These are phyloP conservation scores for Athene noctua DNA, from an alignment of 2,113 vertebrate species.

Conservation along the genomic window DNA sequence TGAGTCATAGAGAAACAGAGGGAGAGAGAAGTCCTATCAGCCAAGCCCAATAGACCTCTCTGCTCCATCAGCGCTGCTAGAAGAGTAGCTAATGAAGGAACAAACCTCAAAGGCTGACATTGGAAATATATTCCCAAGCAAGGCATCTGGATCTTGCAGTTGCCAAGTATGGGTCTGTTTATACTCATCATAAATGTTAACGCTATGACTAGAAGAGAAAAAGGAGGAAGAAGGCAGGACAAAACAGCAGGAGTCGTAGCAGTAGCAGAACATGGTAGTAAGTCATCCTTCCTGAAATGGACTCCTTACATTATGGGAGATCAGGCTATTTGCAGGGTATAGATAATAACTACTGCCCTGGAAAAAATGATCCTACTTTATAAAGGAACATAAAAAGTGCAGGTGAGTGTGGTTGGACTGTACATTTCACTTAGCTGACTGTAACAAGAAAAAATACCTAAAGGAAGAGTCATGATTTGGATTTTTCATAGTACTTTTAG, in stretches of 20 bases:
- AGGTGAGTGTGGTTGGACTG: not conserved
- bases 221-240: not conserved
- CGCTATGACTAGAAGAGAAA: not conserved
- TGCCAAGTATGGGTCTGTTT: not conserved
- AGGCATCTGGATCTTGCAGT: not conserved
- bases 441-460: not conserved
- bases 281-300: not conserved
- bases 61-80: not conserved
- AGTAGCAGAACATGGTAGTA: not conserved
- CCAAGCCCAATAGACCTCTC: not conserved
- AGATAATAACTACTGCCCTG: not conserved
- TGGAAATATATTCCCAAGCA: not conserved
- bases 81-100: not conserved
- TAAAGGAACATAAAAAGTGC: not conserved
- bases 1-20: not conserved
- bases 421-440: not conserved
- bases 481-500: not conserved
- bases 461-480: not conserved
- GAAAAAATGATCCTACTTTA: not conserved
- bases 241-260: not conserved
- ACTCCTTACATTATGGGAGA: not conserved
- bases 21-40: not conserved
- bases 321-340: not conserved
- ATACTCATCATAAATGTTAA: conserved; percentile 31
- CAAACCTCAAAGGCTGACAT: not conserved